These are phyloP conservation scores for Aleiodes testaceus DNA, from an alignment of 2,888 invertebrate species.

Conservation along the genomic window DNA sequence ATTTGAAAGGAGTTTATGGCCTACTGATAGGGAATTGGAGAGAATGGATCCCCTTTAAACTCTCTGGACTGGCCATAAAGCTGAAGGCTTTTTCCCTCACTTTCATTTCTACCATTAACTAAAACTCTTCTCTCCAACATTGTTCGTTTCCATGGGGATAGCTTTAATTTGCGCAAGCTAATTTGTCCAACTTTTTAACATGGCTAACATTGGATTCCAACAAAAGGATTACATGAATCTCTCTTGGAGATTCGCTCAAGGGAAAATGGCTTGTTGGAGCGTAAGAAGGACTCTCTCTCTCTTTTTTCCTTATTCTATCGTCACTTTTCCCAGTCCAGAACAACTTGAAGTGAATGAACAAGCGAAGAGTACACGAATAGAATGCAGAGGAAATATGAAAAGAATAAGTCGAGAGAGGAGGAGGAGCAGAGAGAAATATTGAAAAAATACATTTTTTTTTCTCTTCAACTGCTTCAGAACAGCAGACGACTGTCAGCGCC, in stretches of 20 bases:
- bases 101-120: slow-evolving; percentile 16
- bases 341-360: neutral
- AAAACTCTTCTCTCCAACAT: slow-evolving; percentile 7
- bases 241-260: slow-evolving; percentile 35
- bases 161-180: slow-evolving; percentile 71
- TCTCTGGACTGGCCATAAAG: slow-evolving; percentile 36
- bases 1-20: slow-evolving; percentile 59
- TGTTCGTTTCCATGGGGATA: slow-evolving; percentile 51
- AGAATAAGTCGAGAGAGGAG: slow-evolving; percentile 28
- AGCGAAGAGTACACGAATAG: neutral
- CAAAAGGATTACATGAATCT: slow-evolving; percentile 37
- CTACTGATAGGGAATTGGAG: slow-evolving; percentile 55
- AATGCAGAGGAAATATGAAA: neutral
- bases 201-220: slow-evolving; percentile 40
- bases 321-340: slow-evolving; percentile 12
- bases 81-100: slow-evolving; percentile 17
- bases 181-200: slow-evolving; percentile 66
- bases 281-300: slow-evolving; percentile 5
- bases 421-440: slow-evolving; percentile 15
- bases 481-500: slow-evolving; percentile 6
- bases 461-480: slow-evolving; percentile 14
- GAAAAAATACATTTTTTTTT: neutral
- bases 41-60: slow-evolving; percentile 55
- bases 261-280: slow-evolving; percentile 19
- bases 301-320: slow-evolving; percentile 1